phyloP scores from a whole-genome alignment of 2,113 vertebrate genomes.

The Chionodraco myersi region DNA sequence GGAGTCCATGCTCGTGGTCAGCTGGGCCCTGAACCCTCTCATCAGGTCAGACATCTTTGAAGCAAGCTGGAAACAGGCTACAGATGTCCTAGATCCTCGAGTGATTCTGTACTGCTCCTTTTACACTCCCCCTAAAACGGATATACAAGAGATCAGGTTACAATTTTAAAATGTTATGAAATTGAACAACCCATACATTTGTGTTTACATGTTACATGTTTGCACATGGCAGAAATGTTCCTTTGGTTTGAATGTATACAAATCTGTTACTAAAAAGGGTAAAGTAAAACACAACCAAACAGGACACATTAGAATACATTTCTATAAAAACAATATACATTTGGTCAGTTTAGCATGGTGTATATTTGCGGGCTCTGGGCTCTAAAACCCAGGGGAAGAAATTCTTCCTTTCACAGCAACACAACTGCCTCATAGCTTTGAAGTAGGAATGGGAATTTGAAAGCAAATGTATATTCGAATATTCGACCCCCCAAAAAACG shows the following conservation, averaged over 20 bases:
- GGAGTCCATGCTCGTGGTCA: conserved; percentile 68
- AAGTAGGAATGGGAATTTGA: too few species aligned
- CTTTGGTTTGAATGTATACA: too few species aligned
- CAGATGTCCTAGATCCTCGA: neutral
- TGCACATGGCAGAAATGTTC: too few species aligned
- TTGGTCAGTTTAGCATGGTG: too few species aligned
- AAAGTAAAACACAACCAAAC: too few species aligned
- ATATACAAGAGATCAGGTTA: conserved; percentile 20
- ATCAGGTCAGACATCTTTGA: conserved; percentile 67
- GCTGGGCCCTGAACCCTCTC: conserved; percentile 52
- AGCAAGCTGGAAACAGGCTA: neutral
- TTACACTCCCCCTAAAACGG: neutral
- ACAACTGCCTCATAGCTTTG: neutral
- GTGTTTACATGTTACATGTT: too few species aligned
- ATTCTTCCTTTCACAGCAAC: neutral
- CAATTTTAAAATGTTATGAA: neutral
- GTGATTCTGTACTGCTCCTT: neutral
- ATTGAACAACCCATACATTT: too few species aligned
- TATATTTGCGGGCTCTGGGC: neutral
- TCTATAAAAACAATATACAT: too few species aligned
- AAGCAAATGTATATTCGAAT: too few species aligned
- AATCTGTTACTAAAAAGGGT: too few species aligned
- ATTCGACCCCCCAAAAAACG: too few species aligned
- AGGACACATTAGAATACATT: neutral
- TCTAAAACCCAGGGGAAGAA: neutral